Conservation (phyloP, 2,888 invertebrate species). For the Ctenicera cuprea region DNA sequence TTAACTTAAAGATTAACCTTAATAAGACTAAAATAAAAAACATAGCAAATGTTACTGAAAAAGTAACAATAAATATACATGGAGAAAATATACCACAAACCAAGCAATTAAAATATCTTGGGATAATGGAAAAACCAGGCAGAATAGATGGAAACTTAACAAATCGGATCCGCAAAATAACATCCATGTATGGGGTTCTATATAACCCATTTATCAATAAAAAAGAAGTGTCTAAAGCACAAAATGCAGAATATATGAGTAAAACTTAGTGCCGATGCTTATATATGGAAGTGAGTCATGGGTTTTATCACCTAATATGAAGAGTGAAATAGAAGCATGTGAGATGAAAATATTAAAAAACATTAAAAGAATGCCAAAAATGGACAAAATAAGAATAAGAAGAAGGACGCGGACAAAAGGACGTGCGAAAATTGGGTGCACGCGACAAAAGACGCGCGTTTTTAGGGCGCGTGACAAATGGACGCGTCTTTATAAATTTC, state of each 20-base stretch:
- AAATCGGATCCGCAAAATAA: constrained; percentile 1
- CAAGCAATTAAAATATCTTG: too few relatives aligned
- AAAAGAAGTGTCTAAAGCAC: neutral
- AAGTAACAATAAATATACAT: too few relatives aligned
- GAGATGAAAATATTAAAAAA: neutral
- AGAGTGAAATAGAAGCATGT: neutral
- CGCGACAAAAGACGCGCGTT: too few relatives aligned
- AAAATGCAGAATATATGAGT: neutral
- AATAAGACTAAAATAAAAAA: neutral
- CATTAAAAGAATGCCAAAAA: neutral
- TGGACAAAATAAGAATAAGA: constrained; percentile 10
- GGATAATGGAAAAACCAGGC: constrained; percentile 10
- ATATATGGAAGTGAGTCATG: constrained; percentile 6
- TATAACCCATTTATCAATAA: constrained; percentile 5
- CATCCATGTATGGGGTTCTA: constrained; percentile 1
- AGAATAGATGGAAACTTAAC: neutral
- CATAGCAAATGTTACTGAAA: neutral
- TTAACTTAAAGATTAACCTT: constrained; percentile 3
- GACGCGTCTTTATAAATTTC: too few relatives aligned
- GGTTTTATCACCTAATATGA: neutral
- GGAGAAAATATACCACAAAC: too few relatives aligned
- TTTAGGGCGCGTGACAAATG: too few relatives aligned
- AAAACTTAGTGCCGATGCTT: neutral
- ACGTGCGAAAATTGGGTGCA: too few relatives aligned
- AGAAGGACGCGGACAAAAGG: too few relatives aligned